Evolutionary conservation across 2,797 vertebrate genomes (phyloP).

Genomic region (Linurgus olivaceus): DNA sequence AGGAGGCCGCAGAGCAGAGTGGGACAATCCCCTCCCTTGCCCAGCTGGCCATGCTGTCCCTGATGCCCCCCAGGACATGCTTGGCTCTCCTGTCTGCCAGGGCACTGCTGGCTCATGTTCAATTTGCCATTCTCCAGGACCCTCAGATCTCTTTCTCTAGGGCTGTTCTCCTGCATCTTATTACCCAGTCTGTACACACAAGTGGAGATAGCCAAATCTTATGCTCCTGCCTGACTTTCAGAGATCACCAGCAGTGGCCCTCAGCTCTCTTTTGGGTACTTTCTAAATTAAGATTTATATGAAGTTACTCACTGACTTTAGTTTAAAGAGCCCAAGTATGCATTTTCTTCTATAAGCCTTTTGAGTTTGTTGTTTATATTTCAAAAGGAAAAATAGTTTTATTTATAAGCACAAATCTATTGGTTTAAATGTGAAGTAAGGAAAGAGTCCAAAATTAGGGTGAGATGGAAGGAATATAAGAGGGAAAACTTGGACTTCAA

Average conservation of each 20-base stretch:
- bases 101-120: not conserved
- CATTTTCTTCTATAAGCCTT: not conserved
- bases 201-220: not conserved
- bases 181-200: not conserved
- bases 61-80: accelerated
- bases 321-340: not conserved
- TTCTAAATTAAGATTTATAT: not conserved
- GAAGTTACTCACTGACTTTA: not conserved
- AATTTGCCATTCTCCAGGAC: accelerated
- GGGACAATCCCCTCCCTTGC: not conserved
- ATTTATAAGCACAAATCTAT: not conserved
- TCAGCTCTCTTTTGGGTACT: not conserved
- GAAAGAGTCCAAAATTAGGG: not conserved
- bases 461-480: not conserved
- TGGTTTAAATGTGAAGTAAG: not conserved
- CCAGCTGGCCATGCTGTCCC: accelerated
- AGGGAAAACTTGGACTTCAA: not conserved
- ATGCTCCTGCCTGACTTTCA: not conserved
- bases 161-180: not conserved
- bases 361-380: not conserved
- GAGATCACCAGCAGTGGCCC: not conserved
- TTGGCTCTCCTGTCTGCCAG: not conserved
- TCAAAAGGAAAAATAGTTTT: not conserved
- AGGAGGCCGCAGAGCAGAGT: accelerated
- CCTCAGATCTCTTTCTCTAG: not conserved